Conservation (phyloP, 1,140 invertebrate genomes). For the Brachionus angularis region DNA sequence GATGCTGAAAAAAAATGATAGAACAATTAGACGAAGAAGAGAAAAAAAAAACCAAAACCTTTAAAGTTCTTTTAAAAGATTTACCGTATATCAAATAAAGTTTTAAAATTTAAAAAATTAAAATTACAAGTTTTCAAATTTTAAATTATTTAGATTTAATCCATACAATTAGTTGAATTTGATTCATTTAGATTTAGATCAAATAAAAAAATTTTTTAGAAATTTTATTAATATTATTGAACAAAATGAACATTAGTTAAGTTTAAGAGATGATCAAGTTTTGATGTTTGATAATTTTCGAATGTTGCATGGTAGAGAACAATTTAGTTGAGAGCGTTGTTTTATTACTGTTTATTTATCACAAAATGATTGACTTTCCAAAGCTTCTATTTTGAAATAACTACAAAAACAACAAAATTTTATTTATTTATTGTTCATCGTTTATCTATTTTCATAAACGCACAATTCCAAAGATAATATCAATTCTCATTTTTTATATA, state of each 20-base stretch:
- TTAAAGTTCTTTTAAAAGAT: no score
- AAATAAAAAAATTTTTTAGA: slow-evolving; percentile 63
- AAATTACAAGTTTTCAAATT: no score
- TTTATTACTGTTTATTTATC: slow-evolving; percentile 31
- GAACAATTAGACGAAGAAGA: slow-evolving; percentile 26
- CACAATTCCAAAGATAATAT: no score
- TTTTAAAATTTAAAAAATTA: no score
- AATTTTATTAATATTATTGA: slow-evolving; percentile 62
- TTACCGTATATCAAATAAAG: no score
- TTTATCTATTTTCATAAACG: no score
- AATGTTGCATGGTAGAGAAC: slow-evolving; percentile 67
- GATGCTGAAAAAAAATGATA: slow-evolving; percentile 38
- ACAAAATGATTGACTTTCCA: slow-evolving; percentile 24
- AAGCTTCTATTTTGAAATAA: slow-evolving; percentile 7
- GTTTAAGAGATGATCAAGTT: slow-evolving; percentile 65
- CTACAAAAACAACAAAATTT: no score
- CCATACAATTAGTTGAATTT: slow-evolving; percentile 66
- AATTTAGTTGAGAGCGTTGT: slow-evolving; percentile 61
- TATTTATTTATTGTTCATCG: no score
- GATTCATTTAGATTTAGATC: slow-evolving; percentile 58
- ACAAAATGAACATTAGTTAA: slow-evolving; percentile 62
- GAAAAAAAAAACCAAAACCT: no score
- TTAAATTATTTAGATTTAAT: slow-evolving; percentile 66
- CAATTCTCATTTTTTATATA: no score
- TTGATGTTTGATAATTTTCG: slow-evolving; percentile 73